These are phyloP conservation scores for Cecropterus lyciades DNA, from an alignment of 1,140 invertebrate species.

Conservation along the genomic window DNA sequence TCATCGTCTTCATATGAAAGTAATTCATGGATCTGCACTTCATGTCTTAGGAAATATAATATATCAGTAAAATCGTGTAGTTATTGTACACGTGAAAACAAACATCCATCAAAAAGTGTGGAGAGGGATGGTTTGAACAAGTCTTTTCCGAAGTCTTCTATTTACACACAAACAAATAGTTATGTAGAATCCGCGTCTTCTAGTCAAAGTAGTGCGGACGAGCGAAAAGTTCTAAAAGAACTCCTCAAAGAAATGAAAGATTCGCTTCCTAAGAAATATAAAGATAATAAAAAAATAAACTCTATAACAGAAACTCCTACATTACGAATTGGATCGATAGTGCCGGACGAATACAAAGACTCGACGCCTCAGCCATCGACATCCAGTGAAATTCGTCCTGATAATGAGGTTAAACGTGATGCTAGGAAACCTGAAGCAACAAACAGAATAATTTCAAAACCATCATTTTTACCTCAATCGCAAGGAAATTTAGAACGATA, in stretches of 20 bases:
- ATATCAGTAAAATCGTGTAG: conserved; percentile 54
- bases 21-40: conserved; percentile 64
- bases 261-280: conserved; percentile 70
- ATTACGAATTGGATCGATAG: conserved; percentile 56
- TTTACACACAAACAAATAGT: conserved; percentile 60
- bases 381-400: conserved; percentile 9
- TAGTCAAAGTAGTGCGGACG: conserved; percentile 45
- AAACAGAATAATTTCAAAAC: conserved; percentile 8
- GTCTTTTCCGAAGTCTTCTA: conserved; percentile 25
- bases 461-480: conserved; percentile 5
- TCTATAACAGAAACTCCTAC: conserved; percentile 59
- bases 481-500: background rate
- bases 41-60: conserved; percentile 67
- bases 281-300: conserved; percentile 35
- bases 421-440: background rate
- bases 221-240: conserved; percentile 72
- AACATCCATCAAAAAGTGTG: conserved; percentile 34
- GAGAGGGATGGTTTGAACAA: background rate
- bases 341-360: conserved; percentile 25
- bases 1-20: conserved; percentile 11
- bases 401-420: background rate
- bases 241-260: conserved; percentile 81
- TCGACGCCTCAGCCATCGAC: conserved; percentile 25
- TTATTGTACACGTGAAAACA: conserved; percentile 47
- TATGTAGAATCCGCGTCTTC: conserved; percentile 32